Conservation (phyloP, 2,113 vertebrate species). For the Cryptotis parvus region DNA sequence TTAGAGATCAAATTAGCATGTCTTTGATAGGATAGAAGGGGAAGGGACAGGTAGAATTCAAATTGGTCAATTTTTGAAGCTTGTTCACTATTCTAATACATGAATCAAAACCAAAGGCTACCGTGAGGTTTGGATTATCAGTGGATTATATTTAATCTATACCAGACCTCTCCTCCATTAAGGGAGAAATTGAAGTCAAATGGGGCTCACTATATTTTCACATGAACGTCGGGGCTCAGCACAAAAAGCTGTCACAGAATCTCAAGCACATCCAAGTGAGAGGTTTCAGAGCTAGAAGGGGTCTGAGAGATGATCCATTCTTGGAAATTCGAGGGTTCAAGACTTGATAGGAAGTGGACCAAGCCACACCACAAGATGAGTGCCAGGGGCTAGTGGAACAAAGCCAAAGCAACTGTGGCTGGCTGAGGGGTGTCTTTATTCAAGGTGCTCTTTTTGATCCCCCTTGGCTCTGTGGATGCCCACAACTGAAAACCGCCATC, state of each 20-base stretch:
- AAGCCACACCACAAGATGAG: neutral
- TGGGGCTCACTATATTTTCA: conserved; percentile 11
- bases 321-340: conserved; percentile 14
- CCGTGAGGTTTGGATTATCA: conserved; percentile 58
- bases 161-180: conserved; percentile 56
- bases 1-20: conserved; percentile 79
- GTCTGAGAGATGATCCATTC: neutral
- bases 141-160: conserved; percentile 67
- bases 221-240: neutral
- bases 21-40: conserved; percentile 75
- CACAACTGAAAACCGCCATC: too few species aligned
- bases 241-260: neutral
- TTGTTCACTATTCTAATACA: conserved; percentile 58
- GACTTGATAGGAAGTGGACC: neutral
- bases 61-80: conserved; percentile 68
- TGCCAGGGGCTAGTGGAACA: neutral
- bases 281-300: neutral
- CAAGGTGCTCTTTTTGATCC: neutral
- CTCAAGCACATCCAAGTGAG: neutral
- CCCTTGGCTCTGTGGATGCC: too few species aligned
- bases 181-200: conserved; percentile 36
- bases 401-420: neutral
- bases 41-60: conserved; percentile 78
- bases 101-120: conserved; percentile 70
- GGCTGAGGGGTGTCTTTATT: too few species aligned